Base-by-base conservation (phyloP, 2,113 vertebrate genomes). In the Phainopepla nitens region DNA sequence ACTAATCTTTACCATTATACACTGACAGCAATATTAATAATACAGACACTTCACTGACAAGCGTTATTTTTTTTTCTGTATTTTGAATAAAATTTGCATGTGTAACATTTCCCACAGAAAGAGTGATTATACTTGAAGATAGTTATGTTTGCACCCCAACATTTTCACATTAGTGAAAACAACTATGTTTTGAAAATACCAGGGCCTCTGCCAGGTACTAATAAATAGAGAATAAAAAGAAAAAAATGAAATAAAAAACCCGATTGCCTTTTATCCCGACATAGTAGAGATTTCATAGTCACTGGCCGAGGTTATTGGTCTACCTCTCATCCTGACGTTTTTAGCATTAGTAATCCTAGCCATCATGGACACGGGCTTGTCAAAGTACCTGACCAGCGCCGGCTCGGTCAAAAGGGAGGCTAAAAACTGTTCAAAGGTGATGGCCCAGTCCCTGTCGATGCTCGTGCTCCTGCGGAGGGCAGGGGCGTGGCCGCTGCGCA, bases 371-470 rank as follows among this genome's bases (percentile, higher is more conserved):
- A 99, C 99, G 0, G 99, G 99, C 96, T 99, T 99, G 97, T 99
- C 99, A 54, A 99, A 99, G 95, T 99, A 99, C 85, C 82, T 98
- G 54, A 99, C 99, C 83, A 99, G 98, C 0, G 99, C 99, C 1
- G 99, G 99, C 97, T 99, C 99, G 0, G 99, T 99, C 88, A 99
- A 96, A 49, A 99, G 98, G 1, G 99, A 99, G 79, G 99, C 99
- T 93, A 99, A 94, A 92, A 99, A 99, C 75, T 99, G 99, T 97
- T 99, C 99, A 6, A 99, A 99, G 16, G 99, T 99, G 95, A 99
- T 99, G 96, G 99, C 98, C 99, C 99, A 99, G 98, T 99, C 99
- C 85, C 98, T 98, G 97, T 99, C 99, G 3, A 99, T 98, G 97
- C 99, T 99, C 2, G 98, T 97, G 97, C 98, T 99, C 75, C 98